Conservation (phyloP, 2,888 invertebrate species). For the Oithona nana region DNA sequence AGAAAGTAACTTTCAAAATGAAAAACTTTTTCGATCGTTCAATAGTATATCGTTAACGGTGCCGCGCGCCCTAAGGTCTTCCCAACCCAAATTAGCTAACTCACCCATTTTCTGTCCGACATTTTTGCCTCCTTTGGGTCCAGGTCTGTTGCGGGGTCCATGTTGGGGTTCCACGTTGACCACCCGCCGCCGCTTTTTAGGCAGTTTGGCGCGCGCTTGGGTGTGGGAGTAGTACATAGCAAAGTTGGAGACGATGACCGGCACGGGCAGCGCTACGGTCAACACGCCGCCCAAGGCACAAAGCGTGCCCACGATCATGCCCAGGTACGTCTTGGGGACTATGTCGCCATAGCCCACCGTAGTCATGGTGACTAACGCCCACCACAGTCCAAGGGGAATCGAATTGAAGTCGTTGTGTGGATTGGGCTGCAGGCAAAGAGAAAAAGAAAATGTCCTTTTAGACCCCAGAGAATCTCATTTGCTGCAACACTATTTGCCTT, state of each 20-base stretch:
- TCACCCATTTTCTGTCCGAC: constrained; percentile 61
- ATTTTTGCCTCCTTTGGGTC: constrained; percentile 24
- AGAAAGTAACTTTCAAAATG: no score
- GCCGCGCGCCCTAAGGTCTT: no score
- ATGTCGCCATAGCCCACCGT: constrained; percentile 96
- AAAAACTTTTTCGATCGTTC: no score
- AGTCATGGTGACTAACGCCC: constrained; percentile 98
- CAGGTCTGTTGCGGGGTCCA: constrained; percentile 31
- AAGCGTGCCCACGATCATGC: constrained; percentile 94
- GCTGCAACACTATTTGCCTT: no score
- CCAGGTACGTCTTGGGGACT: constrained; percentile 93
- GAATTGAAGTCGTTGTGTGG: constrained; percentile 94
- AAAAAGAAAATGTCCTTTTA: background rate
- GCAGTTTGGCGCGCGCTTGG: constrained; percentile 86
- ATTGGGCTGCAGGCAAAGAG: constrained; percentile 34
- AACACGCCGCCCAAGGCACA: constrained; percentile 96
- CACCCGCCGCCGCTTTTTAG: constrained; percentile 90
- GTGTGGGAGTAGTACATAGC: constrained; percentile 90
- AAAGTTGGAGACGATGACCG: constrained; percentile 98
- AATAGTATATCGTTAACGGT: no score
- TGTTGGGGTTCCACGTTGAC: constrained; percentile 82
- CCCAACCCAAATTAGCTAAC: no score
- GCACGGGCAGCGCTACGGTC: constrained; percentile 94
- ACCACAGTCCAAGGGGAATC: constrained; percentile 93
- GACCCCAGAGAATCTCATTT: no score